These are phyloP conservation scores for Drosophila mayri DNA, from an alignment of 1,140 invertebrate species.

Conservation along the genomic window DNA sequence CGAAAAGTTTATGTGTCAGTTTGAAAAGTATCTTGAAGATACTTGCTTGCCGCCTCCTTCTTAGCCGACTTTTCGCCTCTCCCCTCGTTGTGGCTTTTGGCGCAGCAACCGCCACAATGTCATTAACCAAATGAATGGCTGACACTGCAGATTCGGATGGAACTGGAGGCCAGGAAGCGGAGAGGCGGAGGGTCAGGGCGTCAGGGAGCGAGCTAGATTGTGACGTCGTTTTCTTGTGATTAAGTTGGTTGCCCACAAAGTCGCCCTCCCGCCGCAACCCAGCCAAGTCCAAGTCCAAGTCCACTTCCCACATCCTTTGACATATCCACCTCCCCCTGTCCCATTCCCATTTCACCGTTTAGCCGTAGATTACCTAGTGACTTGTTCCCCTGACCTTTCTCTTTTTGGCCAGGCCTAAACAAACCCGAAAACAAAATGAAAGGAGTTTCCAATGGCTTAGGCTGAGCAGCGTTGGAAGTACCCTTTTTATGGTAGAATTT, in stretches of 20 bases:
- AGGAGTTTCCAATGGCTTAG: not conserved
- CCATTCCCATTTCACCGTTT: slow-evolving; percentile 26
- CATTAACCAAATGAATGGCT: slow-evolving; percentile 82
- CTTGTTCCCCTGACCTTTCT: slow-evolving; percentile 55
- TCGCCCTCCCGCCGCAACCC: not conserved
- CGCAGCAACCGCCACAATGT: slow-evolving; percentile 79
- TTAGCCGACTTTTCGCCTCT: slow-evolving; percentile 1
- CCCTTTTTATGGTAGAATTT: not conserved
- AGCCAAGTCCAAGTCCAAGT: slow-evolving; percentile 6
- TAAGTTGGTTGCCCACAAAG: slow-evolving; percentile 61
- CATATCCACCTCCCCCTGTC: not conserved
- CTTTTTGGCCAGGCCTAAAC: slow-evolving; percentile 20
- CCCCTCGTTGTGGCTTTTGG: slow-evolving; percentile 63
- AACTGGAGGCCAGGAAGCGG: slow-evolving; percentile 7
- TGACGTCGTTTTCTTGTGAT: slow-evolving; percentile 78
- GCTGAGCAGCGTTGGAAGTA: not conserved
- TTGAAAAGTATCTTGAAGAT: slow-evolving; percentile 72
- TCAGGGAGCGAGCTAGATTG: slow-evolving; percentile 8
- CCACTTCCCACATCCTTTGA: not conserved
- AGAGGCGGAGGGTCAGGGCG: not conserved
- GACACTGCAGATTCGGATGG: slow-evolving; percentile 73
- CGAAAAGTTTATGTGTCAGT: slow-evolving; percentile 64
- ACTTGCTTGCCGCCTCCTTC: slow-evolving; percentile 38
- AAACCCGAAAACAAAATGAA: slow-evolving; percentile 25
- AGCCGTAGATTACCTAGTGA: slow-evolving; percentile 69